Evolutionary conservation across 2,113 vertebrate genomes (phyloP), one percentile per base, ranked within the genome.

Genomic region (Herpailurus yagouaroundi): DNA sequence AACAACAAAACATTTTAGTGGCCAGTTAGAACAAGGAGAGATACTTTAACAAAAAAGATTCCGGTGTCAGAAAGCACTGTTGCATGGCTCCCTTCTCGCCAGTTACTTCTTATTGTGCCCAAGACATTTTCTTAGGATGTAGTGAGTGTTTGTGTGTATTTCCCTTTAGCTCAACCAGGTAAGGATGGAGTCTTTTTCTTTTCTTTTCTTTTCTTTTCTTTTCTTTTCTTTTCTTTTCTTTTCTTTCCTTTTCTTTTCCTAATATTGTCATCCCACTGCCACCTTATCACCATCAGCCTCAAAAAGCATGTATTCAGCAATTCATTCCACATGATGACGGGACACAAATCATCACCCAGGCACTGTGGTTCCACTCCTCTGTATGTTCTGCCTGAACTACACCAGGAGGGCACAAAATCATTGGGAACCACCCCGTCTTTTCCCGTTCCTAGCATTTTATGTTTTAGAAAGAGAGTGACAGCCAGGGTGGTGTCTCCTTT

Each of bases 1-100:
- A 98, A 98, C 98, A 98, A 97, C 97, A 97, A 97, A 97, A 95
- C 98, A 97, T 97, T 97, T 98, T 96, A 97, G 98, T 97, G 96
- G 96, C 96, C 94, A 27, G 83, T 97, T 96, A 98, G 95, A 97
- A 94, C 97, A 97, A 96, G 96, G 88, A 96, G 69, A 97, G 97
- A 96, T 96, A 96, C 94, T 96, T 98, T 90, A 97, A 92, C 95
- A 96, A 94, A 98, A 98, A 97, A 97, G 97, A 98, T 98, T 95
- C 97, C 31, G 36, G 83, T 98, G 97, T 98, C 97, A 97, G 13
- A 96, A 96, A 96, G 92, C 98, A 82, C 83, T 85, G 84, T 68
- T 64, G 38, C 96, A 57, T 85, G 80, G 90, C 94, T 98, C 96
- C 98, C 97, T 90, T 81, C 96, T 94, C 9, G 23, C 87, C 97